A percentile compares a stretch with the other conserved stretches of the same genome.
Evolutionary conservation across 2,888 invertebrate genomes (phyloP).

Genomic region (Tinea semifulvella): DNA sequence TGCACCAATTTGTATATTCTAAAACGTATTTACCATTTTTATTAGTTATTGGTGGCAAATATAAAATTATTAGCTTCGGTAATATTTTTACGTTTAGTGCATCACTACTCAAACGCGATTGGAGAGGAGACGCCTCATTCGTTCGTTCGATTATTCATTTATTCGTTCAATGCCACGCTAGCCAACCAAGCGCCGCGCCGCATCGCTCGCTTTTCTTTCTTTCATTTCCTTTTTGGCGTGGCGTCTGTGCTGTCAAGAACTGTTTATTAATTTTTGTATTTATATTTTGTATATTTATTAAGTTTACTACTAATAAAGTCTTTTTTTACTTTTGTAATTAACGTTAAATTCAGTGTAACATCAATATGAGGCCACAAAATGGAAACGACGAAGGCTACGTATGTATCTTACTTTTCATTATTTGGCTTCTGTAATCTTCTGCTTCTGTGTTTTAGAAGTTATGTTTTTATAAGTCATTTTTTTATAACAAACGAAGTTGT

Average conservation of each 20-base stretch:
- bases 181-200: neutral
- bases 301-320: no score
- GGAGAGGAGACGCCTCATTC: no score
- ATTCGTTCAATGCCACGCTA: neutral
- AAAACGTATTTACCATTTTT: no score
- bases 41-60: no score
- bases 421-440: neutral
- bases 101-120: no score
- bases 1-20: no score
- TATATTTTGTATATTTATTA: neutral
- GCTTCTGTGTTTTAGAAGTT: no score
- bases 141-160: neutral
- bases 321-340: neutral
- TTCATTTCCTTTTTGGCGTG: slow-evolving; percentile 51
- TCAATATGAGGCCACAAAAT: slow-evolving; percentile 52
- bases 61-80: no score
- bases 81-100: no score
- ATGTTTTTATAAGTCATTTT: neutral
- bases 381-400: slow-evolving; percentile 55
- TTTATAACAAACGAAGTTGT: neutral
- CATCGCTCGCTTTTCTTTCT: slow-evolving; percentile 14
- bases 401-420: slow-evolving; percentile 29
- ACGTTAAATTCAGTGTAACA: neutral
- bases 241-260: slow-evolving; percentile 29
- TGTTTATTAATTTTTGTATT: no score